A percentile compares a stretch with the other conserved stretches of the same genome.
phyloP scores from a whole-genome alignment of 2,797 vertebrate genomes.

The Sebastes steindachneri region DNA sequence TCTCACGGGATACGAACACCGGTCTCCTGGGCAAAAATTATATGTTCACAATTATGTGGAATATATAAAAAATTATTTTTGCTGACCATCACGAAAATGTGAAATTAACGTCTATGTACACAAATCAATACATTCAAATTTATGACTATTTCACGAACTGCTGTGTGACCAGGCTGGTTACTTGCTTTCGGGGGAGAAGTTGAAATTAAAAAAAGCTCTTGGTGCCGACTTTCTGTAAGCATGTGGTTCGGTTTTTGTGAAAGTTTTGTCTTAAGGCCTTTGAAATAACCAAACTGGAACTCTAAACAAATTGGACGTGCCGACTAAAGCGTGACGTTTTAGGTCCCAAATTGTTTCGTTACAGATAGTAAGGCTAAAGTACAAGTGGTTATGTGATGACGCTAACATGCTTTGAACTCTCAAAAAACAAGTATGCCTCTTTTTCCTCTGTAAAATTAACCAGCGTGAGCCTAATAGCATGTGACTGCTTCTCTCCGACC shows the following conservation, averaged over 20 bases:
- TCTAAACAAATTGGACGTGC: slow-evolving; percentile 17
- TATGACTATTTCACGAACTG: too few species aligned
- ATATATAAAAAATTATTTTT: too few species aligned
- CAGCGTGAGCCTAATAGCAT: slow-evolving; percentile 56
- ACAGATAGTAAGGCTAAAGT: background rate
- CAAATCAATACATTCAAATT: too few species aligned
- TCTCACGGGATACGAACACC: too few species aligned
- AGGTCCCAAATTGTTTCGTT: slow-evolving; percentile 4
- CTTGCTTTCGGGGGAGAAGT: background rate
- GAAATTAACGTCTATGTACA: too few species aligned
- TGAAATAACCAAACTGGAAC: background rate
- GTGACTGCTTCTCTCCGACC: slow-evolving; percentile 42
- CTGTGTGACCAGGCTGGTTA: background rate
- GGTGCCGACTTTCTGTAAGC: slow-evolving; percentile 9
- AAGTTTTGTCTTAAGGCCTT: slow-evolving; percentile 24
- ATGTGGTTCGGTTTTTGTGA: background rate
- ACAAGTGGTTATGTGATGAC: background rate
- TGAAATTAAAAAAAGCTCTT: slow-evolving; percentile 5
- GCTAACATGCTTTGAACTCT: slow-evolving; percentile 22
- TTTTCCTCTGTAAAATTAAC: slow-evolving; percentile 27
- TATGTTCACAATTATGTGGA: too few species aligned
- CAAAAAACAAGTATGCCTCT: slow-evolving; percentile 1
- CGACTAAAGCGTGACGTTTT: background rate
- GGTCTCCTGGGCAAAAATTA: too few species aligned
- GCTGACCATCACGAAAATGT: too few species aligned